These are phyloP conservation scores for Glossosoma conforme DNA, from an alignment of 1,140 invertebrate species.

Conservation along the genomic window DNA sequence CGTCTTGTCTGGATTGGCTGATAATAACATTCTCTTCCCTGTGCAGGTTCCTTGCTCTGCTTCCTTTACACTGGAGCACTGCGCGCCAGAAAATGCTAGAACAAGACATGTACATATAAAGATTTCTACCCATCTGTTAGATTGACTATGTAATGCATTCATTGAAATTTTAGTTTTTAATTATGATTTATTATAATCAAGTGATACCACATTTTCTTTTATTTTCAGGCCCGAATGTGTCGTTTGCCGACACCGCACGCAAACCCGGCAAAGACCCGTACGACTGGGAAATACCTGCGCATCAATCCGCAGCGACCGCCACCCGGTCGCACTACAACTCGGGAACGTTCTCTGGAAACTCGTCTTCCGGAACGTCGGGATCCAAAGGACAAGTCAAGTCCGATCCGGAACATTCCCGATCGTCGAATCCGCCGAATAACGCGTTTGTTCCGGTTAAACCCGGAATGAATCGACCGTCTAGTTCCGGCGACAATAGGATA, in stretches of 20 bases:
- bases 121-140: too few relatives aligned
- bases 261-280: slow-evolving; percentile 12
- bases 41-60: too few relatives aligned
- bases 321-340: slow-evolving; percentile 30
- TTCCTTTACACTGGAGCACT: too few relatives aligned
- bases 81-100: too few relatives aligned
- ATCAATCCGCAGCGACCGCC: slow-evolving; percentile 9
- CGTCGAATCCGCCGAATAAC: too few relatives aligned
- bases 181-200: too few relatives aligned
- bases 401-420: slow-evolving; percentile 34
- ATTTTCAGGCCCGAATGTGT: slow-evolving; percentile 21
- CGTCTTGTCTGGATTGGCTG: too few relatives aligned
- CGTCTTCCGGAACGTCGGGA: slow-evolving; percentile 46
- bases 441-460: slow-evolving; percentile 4
- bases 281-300: slow-evolving; percentile 23
- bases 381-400: slow-evolving; percentile 39
- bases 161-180: too few relatives aligned
- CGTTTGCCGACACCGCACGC: slow-evolving; percentile 16
- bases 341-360: slow-evolving; percentile 46
- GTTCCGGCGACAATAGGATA: slow-evolving; percentile 42
- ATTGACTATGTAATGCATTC: too few relatives aligned
- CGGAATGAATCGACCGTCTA: slow-evolving; percentile 35
- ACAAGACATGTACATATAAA: too few relatives aligned
- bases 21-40: too few relatives aligned
- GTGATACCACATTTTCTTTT: slow-evolving; percentile 3